phyloP scores from a whole-genome alignment of 2,888 invertebrate genomes.

The Octonoba sinensis region DNA sequence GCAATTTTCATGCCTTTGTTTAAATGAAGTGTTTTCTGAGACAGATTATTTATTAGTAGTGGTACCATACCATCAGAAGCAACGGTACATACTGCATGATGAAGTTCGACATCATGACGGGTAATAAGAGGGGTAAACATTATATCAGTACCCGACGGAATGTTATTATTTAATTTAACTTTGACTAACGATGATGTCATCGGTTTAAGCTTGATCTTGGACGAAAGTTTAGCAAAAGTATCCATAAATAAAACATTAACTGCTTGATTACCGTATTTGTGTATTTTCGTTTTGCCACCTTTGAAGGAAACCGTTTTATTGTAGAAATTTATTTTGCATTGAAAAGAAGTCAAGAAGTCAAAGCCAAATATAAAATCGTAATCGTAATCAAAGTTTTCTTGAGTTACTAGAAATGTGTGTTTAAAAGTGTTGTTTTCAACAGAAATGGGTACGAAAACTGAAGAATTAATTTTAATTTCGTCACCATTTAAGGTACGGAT shows the following conservation, averaged over 20 bases:
- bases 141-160: not conserved
- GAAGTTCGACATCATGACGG: not conserved
- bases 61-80: not conserved
- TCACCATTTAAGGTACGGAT: slow-evolving; percentile 3
- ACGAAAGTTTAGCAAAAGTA: not conserved
- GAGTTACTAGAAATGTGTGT: not conserved
- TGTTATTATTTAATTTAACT: slow-evolving; percentile 7
- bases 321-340: slow-evolving; percentile 7
- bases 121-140: not conserved
- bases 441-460: not conserved
- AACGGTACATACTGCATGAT: not conserved
- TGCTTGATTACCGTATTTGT: not conserved
- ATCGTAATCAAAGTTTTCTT: not conserved
- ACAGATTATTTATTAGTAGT: slow-evolving; percentile 11
- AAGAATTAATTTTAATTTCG: slow-evolving; percentile 1
- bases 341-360: not conserved
- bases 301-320: not conserved
- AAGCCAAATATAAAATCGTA: slow-evolving; percentile 11
- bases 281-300: not conserved
- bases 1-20: slow-evolving; percentile 10
- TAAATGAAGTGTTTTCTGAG: not conserved
- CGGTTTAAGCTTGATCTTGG: not conserved
- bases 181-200: not conserved
- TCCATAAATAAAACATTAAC: slow-evolving; percentile 7
- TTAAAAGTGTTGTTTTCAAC: not conserved